Percentiles rank a stretch among this genome's conserved stretches.
phyloP scores from a whole-genome alignment of 2,797 vertebrate genomes.

The Silurus aristotelis region DNA sequence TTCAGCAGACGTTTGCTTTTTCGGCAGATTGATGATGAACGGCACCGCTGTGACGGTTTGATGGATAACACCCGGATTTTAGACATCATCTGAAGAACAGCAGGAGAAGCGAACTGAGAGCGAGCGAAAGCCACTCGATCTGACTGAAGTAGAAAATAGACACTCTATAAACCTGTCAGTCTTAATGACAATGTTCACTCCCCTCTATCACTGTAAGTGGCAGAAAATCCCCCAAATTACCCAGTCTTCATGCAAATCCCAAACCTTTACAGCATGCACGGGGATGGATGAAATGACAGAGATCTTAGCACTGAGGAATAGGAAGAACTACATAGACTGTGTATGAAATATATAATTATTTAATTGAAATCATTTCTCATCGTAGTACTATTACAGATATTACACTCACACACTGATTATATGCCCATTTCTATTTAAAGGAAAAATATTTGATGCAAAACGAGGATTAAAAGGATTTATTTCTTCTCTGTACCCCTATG shows the following conservation, averaged over 20 bases:
- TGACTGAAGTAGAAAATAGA: background rate
- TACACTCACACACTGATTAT: background rate
- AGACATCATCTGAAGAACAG: constrained; percentile 18
- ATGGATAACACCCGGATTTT: constrained; percentile 9
- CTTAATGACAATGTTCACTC: background rate
- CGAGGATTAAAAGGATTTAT: background rate
- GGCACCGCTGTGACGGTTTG: background rate
- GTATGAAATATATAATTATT: background rate
- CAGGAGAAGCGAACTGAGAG: constrained; percentile 5
- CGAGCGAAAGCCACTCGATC: background rate
- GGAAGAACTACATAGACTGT: background rate
- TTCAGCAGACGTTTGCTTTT: background rate
- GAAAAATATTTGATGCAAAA: constrained; percentile 1
- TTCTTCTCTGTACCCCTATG: background rate
- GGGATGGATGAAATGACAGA: background rate
- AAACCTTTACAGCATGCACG: background rate
- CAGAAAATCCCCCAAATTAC: background rate
- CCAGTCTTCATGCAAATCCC: background rate
- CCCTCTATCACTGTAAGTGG: background rate
- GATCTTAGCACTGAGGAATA: background rate
- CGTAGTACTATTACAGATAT: background rate
- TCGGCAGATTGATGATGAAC: background rate
- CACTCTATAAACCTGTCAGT: background rate
- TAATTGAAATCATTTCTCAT: background rate
- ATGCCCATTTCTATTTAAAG: background rate